Evolutionary conservation across 2,888 invertebrate genomes (phyloP).

Genomic region (Mesochorus sp.): DNA sequence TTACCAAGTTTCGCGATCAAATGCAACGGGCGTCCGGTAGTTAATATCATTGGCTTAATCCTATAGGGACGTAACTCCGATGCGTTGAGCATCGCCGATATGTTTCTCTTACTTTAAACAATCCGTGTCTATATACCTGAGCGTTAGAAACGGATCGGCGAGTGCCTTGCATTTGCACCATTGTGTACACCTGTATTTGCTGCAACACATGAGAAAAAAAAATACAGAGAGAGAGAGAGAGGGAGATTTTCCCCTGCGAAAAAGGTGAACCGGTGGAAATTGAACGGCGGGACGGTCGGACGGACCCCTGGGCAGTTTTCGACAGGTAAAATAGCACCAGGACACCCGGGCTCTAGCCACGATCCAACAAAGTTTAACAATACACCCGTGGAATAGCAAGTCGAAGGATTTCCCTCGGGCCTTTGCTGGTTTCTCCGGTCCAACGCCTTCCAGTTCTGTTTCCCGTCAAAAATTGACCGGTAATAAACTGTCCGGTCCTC

Average conservation of each 20-base stretch:
- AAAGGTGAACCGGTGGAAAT: conserved; percentile 16
- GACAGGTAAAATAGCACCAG: conserved; percentile 50
- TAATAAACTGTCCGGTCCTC: conserved; percentile 53
- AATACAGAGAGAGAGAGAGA: conserved; percentile 12
- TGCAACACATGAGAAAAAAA: conserved; percentile 3
- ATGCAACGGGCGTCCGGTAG: conserved; percentile 21
- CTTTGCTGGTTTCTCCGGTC: conserved; percentile 34
- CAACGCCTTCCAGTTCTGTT: conserved; percentile 39
- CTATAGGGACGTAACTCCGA: too few species aligned
- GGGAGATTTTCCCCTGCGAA: neutral
- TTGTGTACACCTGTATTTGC: conserved; percentile 42
- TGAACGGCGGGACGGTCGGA: conserved; percentile 16
- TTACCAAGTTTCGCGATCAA: neutral
- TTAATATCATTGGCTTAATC: too few species aligned
- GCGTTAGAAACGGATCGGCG: conserved; percentile 16
- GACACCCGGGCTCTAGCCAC: conserved; percentile 19
- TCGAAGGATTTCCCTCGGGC: conserved; percentile 20
- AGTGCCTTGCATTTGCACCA: conserved; percentile 34
- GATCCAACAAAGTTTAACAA: conserved; percentile 13
- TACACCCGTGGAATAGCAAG: conserved; percentile 26
- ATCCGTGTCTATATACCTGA: too few species aligned
- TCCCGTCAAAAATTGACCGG: conserved; percentile 59
- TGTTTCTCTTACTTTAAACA: too few species aligned
- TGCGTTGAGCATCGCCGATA: too few species aligned
- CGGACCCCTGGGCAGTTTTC: conserved; percentile 44